Evolutionary conservation across 2,888 invertebrate species (phyloP), one percentile per base, ranked within the genome.

Genomic region (Tortrix viridana): DNA sequence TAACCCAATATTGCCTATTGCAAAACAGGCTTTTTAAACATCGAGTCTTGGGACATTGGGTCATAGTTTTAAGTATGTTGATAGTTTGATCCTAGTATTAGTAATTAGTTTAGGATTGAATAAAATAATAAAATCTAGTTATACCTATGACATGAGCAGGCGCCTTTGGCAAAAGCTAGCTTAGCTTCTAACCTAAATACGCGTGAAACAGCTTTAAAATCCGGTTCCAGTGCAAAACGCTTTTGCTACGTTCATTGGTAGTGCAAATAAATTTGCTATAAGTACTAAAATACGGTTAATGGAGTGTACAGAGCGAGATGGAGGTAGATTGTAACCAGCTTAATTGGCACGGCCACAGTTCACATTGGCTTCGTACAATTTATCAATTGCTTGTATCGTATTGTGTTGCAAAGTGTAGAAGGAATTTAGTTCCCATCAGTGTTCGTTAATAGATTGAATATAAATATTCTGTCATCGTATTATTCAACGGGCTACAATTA

Each of bases 401-500:
- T 76, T 74, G 74, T 73, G 56, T 47, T 18, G 55, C 46, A 55
- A 26, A 54, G 37, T 22, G 38, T 23, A 38, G 19, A 43, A 26
- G 38, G 26, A 47, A 72, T 77, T 80, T 80, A 73, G 77, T 72
- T 75, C 75, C 76, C 75, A 79, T 79, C 79, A 74, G 69, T 82
- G 78, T 84, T 82, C 80, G 81, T 79, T 77, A 80, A 74, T 77
- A 81, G 81, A 86, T 86, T 83, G 77, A 80, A 75, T 78, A 81
- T 82, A 77, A 75, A 32, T 12, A 12, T 32, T 32, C 1, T 7
- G 12, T 32, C 12, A 32, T 12, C 12, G 3, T 32, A 12, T 3
- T n/a, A n/a, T n/a, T n/a, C n/a, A n/a, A n/a, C n/a, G n/a, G n/a
- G n/a, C n/a, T n/a, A n/a, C n/a, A n/a, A n/a, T n/a, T n/a, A n/a